Evolutionary conservation across 2,797 vertebrate genomes (phyloP).

Genomic region (Pygocentrus nattereri): DNA sequence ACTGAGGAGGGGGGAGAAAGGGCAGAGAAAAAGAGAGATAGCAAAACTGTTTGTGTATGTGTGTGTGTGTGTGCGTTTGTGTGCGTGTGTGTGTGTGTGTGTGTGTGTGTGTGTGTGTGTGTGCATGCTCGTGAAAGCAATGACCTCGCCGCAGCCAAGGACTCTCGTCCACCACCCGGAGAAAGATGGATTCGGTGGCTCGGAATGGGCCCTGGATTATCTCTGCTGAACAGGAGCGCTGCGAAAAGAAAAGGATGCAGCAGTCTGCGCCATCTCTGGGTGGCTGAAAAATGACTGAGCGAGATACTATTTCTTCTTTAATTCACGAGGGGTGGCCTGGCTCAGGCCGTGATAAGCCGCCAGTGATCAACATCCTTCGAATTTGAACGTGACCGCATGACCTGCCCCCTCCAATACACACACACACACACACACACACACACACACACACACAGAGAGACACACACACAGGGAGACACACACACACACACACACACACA

Average conservation of each 20-base stretch:
- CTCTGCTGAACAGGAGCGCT: conserved; percentile 77
- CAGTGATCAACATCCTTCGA: conserved; percentile 83
- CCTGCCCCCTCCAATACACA: conserved; percentile 48
- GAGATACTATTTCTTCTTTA: conserved; percentile 84
- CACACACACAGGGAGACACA: no score
- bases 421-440: no score
- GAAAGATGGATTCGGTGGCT: conserved; percentile 80
- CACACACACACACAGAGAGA: no score
- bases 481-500: no score
- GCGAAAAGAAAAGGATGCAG: conserved; percentile 73
- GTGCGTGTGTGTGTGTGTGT: conserved; percentile 29
- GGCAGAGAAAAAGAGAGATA: conserved; percentile 24
- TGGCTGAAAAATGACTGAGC: conserved; percentile 81
- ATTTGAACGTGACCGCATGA: conserved; percentile 65
- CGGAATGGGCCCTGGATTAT: conserved; percentile 79
- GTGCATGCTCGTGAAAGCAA: conserved; percentile 52
- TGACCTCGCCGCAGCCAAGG: conserved; percentile 81
- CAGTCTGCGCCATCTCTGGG: conserved; percentile 69
- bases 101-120: conserved; percentile 2
- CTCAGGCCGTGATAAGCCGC: conserved; percentile 79
- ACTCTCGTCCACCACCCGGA: conserved; percentile 75
- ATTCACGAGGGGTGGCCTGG: conserved; percentile 83
- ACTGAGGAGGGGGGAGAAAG: not conserved
- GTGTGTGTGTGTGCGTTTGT: not conserved
- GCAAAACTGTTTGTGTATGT: conserved; percentile 5